Conservation (phyloP, 2,888 invertebrate genomes). For the Lycia hirtaria region DNA sequence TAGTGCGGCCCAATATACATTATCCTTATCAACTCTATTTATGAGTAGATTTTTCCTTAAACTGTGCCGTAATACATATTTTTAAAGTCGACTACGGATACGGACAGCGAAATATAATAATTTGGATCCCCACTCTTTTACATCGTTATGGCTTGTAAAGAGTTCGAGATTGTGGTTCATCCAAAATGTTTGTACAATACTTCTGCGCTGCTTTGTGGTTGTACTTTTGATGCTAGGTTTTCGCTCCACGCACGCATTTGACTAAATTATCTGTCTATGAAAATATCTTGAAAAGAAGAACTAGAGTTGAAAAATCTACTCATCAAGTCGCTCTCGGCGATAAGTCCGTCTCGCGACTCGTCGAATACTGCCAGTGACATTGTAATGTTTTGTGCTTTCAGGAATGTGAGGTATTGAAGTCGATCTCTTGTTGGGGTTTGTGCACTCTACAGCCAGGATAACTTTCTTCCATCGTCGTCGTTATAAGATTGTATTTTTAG, state of each 20-base stretch:
- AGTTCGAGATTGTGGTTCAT: conserved; percentile 33
- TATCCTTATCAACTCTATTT: conserved; percentile 17
- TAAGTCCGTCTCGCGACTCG: conserved; percentile 30
- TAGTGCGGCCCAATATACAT: conserved; percentile 22
- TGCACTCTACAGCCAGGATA: conserved; percentile 62
- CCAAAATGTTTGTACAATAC: conserved; percentile 22
- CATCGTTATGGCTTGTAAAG: conserved; percentile 12
- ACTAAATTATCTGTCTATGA: conserved; percentile 22
- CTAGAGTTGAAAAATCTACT: conserved; percentile 12
- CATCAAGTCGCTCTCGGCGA: conserved; percentile 34
- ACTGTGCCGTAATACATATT: conserved; percentile 17
- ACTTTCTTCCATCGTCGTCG: conserved; percentile 54
- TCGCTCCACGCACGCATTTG: conserved; percentile 26
- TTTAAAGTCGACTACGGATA: conserved; percentile 17
- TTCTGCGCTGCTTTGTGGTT: conserved; percentile 24
- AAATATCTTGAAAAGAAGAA: conserved; percentile 9
- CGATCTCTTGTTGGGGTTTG: conserved; percentile 68
- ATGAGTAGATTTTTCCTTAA: conserved; percentile 55
- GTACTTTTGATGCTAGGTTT: conserved; percentile 25
- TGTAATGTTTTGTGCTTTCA: conserved; percentile 71
- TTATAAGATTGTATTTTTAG: conserved; percentile 43
- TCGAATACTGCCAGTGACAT: conserved; percentile 35
- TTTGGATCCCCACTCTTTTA: conserved; percentile 26
- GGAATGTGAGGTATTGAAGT: conserved; percentile 68
- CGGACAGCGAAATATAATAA: conserved; percentile 1